These are phyloP conservation scores for Andrena dorsata DNA, from an alignment of 2,888 invertebrate genomes.

Conservation along the genomic window DNA sequence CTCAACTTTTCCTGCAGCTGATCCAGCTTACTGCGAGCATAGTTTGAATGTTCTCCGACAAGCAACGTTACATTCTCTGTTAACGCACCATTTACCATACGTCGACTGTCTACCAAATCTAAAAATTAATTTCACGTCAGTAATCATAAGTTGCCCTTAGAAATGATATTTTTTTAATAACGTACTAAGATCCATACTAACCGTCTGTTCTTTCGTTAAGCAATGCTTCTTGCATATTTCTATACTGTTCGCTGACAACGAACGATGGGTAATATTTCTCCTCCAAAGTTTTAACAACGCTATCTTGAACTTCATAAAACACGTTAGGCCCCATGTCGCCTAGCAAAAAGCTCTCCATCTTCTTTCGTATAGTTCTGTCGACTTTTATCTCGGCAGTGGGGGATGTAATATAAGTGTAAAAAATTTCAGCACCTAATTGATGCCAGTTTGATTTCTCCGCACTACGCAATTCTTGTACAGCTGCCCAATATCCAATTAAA, in stretches of 20 bases:
- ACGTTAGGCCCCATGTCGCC: slow-evolving; percentile 95
- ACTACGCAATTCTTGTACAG: slow-evolving; percentile 93
- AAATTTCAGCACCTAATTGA: slow-evolving; percentile 95
- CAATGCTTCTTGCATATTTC: slow-evolving; percentile 89
- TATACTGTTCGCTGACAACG: slow-evolving; percentile 94
- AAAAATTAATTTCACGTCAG: slow-evolving; percentile 20
- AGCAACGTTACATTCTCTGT: slow-evolving; percentile 85
- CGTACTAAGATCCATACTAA: slow-evolving; percentile 58
- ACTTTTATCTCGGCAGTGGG: slow-evolving; percentile 93
- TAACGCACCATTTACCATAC: slow-evolving; percentile 77
- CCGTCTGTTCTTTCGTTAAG: slow-evolving; percentile 87
- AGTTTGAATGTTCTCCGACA: slow-evolving; percentile 93
- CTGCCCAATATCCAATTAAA: slow-evolving; percentile 94
- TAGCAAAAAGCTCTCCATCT: slow-evolving; percentile 94
- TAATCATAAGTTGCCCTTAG: background rate
- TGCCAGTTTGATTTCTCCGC: slow-evolving; percentile 93
- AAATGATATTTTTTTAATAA: slow-evolving; percentile 13
- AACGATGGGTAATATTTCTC: slow-evolving; percentile 96
- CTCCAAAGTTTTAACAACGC: slow-evolving; percentile 92
- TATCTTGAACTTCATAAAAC: slow-evolving; percentile 94
- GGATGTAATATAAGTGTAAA: slow-evolving; percentile 94
- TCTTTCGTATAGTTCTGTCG: slow-evolving; percentile 92
- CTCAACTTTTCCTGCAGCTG: slow-evolving; percentile 93
- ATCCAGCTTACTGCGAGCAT: slow-evolving; percentile 92
- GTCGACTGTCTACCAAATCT: slow-evolving; percentile 80